A percentile compares a stretch with the other conserved stretches of the same genome.
Evolutionary conservation across 2,113 vertebrate species (phyloP).

Genomic region (Blennius ocellaris): DNA sequence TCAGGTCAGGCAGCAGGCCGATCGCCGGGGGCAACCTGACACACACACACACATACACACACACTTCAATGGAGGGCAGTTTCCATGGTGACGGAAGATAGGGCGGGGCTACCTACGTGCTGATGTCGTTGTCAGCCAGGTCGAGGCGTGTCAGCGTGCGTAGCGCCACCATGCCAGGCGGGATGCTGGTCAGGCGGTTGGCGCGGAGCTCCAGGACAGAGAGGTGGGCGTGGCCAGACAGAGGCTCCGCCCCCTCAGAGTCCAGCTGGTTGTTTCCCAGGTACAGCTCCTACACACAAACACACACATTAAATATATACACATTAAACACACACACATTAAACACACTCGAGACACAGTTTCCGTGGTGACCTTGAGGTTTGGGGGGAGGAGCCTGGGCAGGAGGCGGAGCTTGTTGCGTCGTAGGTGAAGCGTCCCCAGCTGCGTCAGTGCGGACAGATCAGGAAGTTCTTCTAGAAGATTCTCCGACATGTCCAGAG

Average conservation of each 20-base stretch:
- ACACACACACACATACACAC: constrained; percentile 35
- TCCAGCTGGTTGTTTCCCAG: constrained; percentile 92
- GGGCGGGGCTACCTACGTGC: constrained; percentile 82
- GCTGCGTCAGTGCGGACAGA: constrained; percentile 86
- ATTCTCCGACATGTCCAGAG: no score
- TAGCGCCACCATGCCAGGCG: constrained; percentile 88
- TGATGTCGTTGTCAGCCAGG: constrained; percentile 94
- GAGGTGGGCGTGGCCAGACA: constrained; percentile 82
- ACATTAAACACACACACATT: background rate
- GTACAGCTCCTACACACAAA: constrained; percentile 87
- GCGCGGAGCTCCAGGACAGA: constrained; percentile 92
- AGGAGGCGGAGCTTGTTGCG: constrained; percentile 90
- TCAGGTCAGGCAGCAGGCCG: constrained; percentile 90
- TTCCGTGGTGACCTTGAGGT: constrained; percentile 86
- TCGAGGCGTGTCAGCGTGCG: constrained; percentile 91
- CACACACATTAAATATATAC: no score
- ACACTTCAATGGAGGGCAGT: no score
- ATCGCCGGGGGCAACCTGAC: constrained; percentile 89
- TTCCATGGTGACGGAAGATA: background rate
- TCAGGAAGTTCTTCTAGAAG: no score
- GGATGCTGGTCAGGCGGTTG: constrained; percentile 92
- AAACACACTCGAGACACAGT: no score
- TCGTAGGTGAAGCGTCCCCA: constrained; percentile 93
- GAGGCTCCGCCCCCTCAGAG: constrained; percentile 85
- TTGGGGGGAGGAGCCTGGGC: constrained; percentile 85